Percentiles rank a stretch among this genome's conserved stretches.
Evolutionary conservation across 2,113 vertebrate genomes (phyloP).

Genomic region (Microtus ochrogaster): DNA sequence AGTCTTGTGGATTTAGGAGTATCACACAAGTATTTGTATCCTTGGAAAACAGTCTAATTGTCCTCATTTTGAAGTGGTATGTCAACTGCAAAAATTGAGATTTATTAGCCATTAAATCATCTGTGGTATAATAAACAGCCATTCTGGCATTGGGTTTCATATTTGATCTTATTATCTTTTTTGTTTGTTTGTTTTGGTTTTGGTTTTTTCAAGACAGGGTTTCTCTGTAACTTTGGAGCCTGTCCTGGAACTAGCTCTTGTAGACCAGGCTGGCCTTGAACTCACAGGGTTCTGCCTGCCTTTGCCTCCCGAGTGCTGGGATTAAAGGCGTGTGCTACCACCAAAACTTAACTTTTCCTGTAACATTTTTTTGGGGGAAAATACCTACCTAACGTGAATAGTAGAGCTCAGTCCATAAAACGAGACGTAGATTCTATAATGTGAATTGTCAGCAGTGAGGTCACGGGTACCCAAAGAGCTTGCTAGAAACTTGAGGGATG

Average conservation of each 20-base stretch:
- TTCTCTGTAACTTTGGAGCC: no score
- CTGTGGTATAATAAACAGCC: not conserved
- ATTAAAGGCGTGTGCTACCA: no score
- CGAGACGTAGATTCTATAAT: not conserved
- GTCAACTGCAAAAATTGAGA: not conserved
- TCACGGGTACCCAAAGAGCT: no score
- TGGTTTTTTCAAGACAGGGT: no score
- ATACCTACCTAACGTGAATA: not conserved
- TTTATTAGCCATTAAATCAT: not conserved
- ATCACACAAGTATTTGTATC: not conserved
- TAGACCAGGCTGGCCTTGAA: no score
- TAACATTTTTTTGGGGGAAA: not conserved
- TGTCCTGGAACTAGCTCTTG: no score
- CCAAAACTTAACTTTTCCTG: not conserved
- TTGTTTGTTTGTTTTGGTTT: not conserved
- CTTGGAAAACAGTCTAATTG: not conserved
- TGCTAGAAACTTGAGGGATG: not conserved
- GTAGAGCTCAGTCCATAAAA: not conserved
- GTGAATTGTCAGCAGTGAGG: not conserved
- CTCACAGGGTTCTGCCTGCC: no score
- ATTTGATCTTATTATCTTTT: not conserved
- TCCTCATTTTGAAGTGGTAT: not conserved
- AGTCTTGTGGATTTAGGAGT: not conserved
- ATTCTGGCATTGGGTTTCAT: not conserved
- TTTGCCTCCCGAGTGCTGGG: no score